Evolutionary conservation across 2,113 vertebrate species (phyloP), one percentile per base, ranked within the genome.

Genomic region (Thymallus thymallus): DNA sequence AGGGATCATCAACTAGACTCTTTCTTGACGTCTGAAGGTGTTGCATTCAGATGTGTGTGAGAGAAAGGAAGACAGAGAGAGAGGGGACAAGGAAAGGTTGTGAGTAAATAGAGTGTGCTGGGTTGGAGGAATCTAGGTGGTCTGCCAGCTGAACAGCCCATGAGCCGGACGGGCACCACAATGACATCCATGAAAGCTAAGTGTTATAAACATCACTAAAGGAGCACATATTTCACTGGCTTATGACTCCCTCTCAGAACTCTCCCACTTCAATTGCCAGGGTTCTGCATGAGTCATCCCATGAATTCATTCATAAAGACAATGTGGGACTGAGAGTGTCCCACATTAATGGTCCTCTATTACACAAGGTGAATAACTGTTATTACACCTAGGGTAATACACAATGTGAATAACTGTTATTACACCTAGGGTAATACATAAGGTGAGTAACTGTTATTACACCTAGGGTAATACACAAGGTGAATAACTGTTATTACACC

Each of bases 121-220:
- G 48, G 48, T 51, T 10, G 20, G 23, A 24, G 69, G 35, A 29
- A 23, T 62, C 14, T 60, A 46, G 70, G 60, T 73, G 26, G 6
- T 32, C 26, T 76, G 69, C 67, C 68, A 76, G 69, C 45, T 71
- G 62, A 51, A 74, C 60, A 71, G 24, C 24, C 61, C 69, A 48
- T 72, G 70, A 68, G 46, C 60, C 45, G 18, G 35, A 2, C n/a
- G 16, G 62, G 22, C 41, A 41, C 41, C 68, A 60, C 68, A 74
- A 79, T 77, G 69, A 76, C 41, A 66, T 20, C 14, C 62, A 71
- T 30, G 69, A 77, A n/a, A 63, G 16, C 35, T 24, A 7, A 65
- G 18, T 23, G 29, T 72, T 35, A 64, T 74, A 87, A 74, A 84
- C 80, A 79, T 46, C 71, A 45, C 35, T 13, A 61, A 66, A 76